Base-by-base conservation (phyloP, 2,113 vertebrate genomes). In the Coregonus clupeaformis region DNA sequence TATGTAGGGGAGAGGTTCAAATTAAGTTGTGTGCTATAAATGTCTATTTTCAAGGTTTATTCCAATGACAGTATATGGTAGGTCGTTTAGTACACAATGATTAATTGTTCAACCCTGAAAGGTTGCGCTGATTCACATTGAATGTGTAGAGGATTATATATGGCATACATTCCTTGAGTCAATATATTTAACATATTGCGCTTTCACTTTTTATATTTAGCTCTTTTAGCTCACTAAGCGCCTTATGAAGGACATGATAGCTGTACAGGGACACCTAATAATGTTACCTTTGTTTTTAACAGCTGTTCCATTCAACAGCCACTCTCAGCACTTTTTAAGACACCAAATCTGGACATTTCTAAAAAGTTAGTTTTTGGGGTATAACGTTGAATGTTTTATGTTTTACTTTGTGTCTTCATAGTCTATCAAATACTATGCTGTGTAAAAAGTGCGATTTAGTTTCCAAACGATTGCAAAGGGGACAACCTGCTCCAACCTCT, bases 91-190 rank as follows among this genome's bases (percentile, higher is more conserved):
- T 64, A 76, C 64, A 76, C 36, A 24, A 29, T 42, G 64, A 81
- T 83, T 76, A 1, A 60, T 63, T 81, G 9, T 83, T 74, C 85
- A 80, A 76, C 84, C 86, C 79, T 87, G 85, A 86, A 83, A 79
- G 47, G 70, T 90, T 81, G 84, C 82, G 87, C 80, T 90, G 84
- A 89, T 89, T 91, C 89, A 91, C 88, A 91, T 88, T 90, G 87
- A 89, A 91, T 90, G 86, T 87, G 85, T 88, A 84, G 84, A 86
- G 76, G 82, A 87, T 76, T 77, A 72, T 71, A 57, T 71, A 57
- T 82, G 74, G 79, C 82, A 84, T 80, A 68, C 81, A 84, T 89
- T 89, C 79, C 87, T 87, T 79, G 42, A 68, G n/a, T 68, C 67
- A 68, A 68, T 68, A 68, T 68, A 82, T 78, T 79, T 86, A 74